A percentile compares a stretch with the other conserved stretches of the same genome.
These are phyloP conservation scores for Anodontia alba DNA, from an alignment of 2,888 invertebrate species.

Conservation along the genomic window DNA sequence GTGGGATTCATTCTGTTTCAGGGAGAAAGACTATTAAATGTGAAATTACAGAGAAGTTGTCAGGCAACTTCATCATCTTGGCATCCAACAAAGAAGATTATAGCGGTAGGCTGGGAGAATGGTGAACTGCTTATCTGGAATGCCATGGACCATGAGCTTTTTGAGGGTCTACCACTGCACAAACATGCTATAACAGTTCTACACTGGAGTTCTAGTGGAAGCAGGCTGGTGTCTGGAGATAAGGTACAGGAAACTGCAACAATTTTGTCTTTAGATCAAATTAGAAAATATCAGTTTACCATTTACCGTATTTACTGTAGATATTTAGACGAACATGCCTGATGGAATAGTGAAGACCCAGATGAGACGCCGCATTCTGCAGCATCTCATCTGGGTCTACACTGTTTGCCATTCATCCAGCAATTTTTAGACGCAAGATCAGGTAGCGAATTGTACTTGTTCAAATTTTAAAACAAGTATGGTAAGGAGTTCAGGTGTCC, in stretches of 20 bases:
- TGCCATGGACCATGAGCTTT: constrained; percentile 85
- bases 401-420: too few species aligned
- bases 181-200: constrained; percentile 87
- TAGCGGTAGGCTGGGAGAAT: constrained; percentile 96
- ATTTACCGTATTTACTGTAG: too few species aligned
- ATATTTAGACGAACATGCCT: too few species aligned
- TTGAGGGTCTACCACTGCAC: constrained; percentile 87
- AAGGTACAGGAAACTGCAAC: constrained; percentile 87
- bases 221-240: constrained; percentile 94
- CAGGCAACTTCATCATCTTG: constrained; percentile 87
- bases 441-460: too few species aligned
- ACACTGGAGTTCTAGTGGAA: constrained; percentile 92
- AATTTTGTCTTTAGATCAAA: too few species aligned
- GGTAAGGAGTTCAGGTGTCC: too few species aligned
- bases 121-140: constrained; percentile 95
- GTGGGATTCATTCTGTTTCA: constrained; percentile 48
- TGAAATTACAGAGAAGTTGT: constrained; percentile 75
- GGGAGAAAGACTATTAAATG: constrained; percentile 81
- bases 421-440: too few species aligned
- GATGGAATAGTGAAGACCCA: too few species aligned
- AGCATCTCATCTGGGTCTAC: too few species aligned
- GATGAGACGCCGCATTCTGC: too few species aligned
- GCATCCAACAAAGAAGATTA: constrained; percentile 93
- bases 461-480: too few species aligned
- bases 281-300: background rate